phyloP scores from a whole-genome alignment of 1,140 invertebrate species.

The Delia radicum region DNA sequence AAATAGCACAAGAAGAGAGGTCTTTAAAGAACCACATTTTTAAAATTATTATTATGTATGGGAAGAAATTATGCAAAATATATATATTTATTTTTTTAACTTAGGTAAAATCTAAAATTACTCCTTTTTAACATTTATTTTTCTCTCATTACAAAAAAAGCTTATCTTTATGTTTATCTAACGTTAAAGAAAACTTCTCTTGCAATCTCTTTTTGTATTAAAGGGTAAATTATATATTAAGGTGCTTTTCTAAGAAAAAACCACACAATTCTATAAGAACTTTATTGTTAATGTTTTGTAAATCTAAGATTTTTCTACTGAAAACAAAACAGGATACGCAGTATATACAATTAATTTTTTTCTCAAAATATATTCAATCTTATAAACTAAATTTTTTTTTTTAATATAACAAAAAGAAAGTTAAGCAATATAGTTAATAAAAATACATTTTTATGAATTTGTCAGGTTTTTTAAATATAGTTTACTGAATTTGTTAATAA shows the following conservation, averaged over 20 bases:
- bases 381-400: neutral
- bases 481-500: neutral
- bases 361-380: neutral
- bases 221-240: neutral
- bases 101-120: too few species aligned
- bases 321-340: neutral
- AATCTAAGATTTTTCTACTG: neutral
- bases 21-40: too few species aligned
- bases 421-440: constrained; percentile 19
- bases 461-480: neutral
- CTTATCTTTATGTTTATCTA: too few species aligned
- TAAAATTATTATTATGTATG: too few species aligned
- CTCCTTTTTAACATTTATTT: too few species aligned
- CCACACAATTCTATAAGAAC: neutral
- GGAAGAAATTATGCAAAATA: too few species aligned
- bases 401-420: neutral
- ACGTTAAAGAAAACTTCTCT: too few species aligned
- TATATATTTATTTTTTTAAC: too few species aligned
- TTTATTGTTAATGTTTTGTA: neutral
- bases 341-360: neutral
- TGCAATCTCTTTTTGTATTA: too few species aligned
- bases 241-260: neutral
- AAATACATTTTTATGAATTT: neutral
- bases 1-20: too few species aligned
- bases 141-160: too few species aligned